Evolutionary conservation across 2,113 vertebrate species (phyloP), one percentile per base, ranked within the genome.

Genomic region (Raja brachyura): DNA sequence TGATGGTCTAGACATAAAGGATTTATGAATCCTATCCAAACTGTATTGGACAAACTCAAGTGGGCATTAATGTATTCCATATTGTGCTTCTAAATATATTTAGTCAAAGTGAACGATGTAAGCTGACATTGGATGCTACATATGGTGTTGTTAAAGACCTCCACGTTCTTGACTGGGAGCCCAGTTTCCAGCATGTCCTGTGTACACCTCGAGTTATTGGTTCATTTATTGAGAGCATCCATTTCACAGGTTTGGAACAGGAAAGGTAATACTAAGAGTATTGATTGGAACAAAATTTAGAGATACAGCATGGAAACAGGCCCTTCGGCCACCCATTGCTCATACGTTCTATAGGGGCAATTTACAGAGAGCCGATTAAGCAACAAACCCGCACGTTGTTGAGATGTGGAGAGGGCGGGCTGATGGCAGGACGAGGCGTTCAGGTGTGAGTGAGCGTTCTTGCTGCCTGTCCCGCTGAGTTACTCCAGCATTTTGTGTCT

Each of bases 151-250:
- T 88, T 88, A 66, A 86, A 59, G 59, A 59, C 56, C 28, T 61
- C 25, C 14, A n/a, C n/a, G 5, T 25, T 63, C 28, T 63, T 63
- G 61, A 88, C 83, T 63, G 31, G 13, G 83, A 11, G 59, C 4
- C n/a, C 16, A 16, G 59, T 31, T 63, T 28, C 59, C 83, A 18
- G 59, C 5, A n/a, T 31, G 5, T 63, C n/a, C 63, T 88, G 63
- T 63, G 83, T 66, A 88, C 25, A n/a, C 31, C 63, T 31, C 3
- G 28, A n/a, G 59, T 6, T 66, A 88, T 63, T 88, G 83, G 28
- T 59, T 88, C 39, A 13, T 63, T 88, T 88, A 88, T 63, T 88
- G 83, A 63, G n/a, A 88, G n/a, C 25, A 61, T 88, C n/a, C 18
- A 88, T 13, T 61, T 88, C 59, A 56, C 59, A 63, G n/a, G 20